These are phyloP conservation scores for Pseudorasbora parva DNA, from an alignment of 2,113 vertebrate species.

Conservation along the genomic window DNA sequence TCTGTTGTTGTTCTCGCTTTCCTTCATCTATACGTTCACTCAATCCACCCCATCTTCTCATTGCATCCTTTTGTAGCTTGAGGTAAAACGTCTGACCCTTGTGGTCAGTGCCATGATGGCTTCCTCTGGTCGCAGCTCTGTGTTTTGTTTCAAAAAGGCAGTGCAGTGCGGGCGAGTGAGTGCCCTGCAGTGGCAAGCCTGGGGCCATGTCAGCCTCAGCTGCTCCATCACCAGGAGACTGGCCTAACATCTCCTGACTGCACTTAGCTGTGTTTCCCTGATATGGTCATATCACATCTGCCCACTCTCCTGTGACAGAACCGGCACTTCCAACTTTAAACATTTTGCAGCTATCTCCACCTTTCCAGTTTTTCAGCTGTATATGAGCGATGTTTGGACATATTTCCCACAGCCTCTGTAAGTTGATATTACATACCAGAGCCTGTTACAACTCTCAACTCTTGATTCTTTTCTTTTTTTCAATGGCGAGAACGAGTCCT, in stretches of 20 bases:
- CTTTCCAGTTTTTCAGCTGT: constrained; percentile 12
- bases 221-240: constrained; percentile 87
- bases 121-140: constrained; percentile 57
- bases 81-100: constrained; percentile 73
- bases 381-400: constrained; percentile 80
- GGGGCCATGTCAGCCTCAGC: constrained; percentile 91
- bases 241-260: constrained; percentile 96
- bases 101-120: constrained; percentile 64
- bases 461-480: constrained; percentile 71
- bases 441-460: constrained; percentile 90
- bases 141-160: constrained; percentile 92
- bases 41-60: constrained; percentile 35
- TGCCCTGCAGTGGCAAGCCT: constrained; percentile 86
- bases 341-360: constrained; percentile 76
- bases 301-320: constrained; percentile 84
- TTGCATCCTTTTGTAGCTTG: constrained; percentile 62
- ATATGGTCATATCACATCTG: constrained; percentile 96
- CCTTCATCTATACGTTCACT: constrained; percentile 53
- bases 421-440: constrained; percentile 88
- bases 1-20: constrained; percentile 76
- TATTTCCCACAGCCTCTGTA: constrained; percentile 78
- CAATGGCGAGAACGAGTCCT: constrained; percentile 80
- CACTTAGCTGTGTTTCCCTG: constrained; percentile 96
- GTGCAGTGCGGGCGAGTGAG: constrained; percentile 80
- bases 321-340: constrained; percentile 76